These are phyloP conservation scores for Oscheius sp. DNA, from an alignment of 2,888 invertebrate species.

Conservation along the genomic window DNA sequence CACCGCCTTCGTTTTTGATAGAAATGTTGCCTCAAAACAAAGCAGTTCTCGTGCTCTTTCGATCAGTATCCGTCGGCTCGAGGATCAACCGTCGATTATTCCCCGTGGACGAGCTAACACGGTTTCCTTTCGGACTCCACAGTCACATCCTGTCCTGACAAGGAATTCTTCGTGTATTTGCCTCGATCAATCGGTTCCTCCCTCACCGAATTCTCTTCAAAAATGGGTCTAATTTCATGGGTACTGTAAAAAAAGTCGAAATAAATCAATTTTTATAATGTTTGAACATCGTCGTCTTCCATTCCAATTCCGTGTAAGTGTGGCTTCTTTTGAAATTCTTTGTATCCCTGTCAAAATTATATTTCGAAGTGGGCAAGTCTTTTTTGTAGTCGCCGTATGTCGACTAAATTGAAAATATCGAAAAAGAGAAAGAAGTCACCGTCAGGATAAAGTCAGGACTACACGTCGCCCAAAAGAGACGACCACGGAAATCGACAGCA, in stretches of 20 bases:
- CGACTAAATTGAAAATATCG: not conserved
- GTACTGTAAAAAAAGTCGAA: no score
- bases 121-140: conserved; percentile 61
- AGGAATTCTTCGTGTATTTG: conserved; percentile 54
- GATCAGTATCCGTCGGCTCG: conserved; percentile 54
- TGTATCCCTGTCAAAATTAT: not conserved
- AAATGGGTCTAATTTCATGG: no score
- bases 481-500: conserved; percentile 41
- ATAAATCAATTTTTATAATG: not conserved
- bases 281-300: not conserved
- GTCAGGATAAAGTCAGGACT: conserved; percentile 18
- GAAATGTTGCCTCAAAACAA: conserved; percentile 65
- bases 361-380: not conserved
- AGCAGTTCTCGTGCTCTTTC: conserved; percentile 66
- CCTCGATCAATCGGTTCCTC: conserved; percentile 38
- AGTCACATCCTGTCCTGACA: conserved; percentile 43
- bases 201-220: conserved; percentile 26
- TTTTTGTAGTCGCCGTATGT: conserved; percentile 7
- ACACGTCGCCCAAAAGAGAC: conserved; percentile 47
- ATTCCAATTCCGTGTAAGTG: not conserved
- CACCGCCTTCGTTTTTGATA: conserved; percentile 66
- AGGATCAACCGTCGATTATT: conserved; percentile 62
- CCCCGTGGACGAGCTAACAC: conserved; percentile 62
- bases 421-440: no score
- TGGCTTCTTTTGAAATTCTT: not conserved